Base-by-base conservation (phyloP, 2,797 vertebrate species). In the Mormyrops attenuatus region DNA sequence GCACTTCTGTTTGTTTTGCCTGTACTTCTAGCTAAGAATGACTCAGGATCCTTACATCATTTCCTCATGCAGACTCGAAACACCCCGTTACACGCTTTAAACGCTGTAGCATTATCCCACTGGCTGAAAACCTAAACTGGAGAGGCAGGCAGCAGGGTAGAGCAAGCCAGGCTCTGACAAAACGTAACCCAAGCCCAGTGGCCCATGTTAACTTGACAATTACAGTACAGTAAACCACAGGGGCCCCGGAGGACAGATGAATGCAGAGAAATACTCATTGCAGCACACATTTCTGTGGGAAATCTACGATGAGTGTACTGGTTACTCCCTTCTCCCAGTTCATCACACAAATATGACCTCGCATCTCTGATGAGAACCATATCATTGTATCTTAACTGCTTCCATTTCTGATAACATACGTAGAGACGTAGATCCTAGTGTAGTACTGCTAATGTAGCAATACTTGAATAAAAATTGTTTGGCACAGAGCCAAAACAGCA, bases 201-300 rank as follows among this genome's bases (percentile, higher is more conserved):
- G n/a, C 84, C 82, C 47, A 53, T 52, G 50, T 53, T 50, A 86
- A 86, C 84, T 53, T 53, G 84, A 52, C 50, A 52, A 86, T 86
- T 86, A 86, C 47, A 52, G 47, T 86, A 80, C 17, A 80, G 20
- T 20, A 30, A 53, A 52, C 84, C 84, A 30, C 47, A 52, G 47
- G 22, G 50, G 26, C 84, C 50, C 82, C 1, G 1, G 44, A 50
- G 82, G 82, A 49, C 3, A 30, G 44, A 52, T 9, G 22, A 85
- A 52, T 15, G 44, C 47, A 53, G 49, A 26, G 49, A 53, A 53
- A 86, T 26, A 8, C 84, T 20, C 84, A 30, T 4, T 52, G 30
- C 11, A 34, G 50, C 49, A 26, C 49, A 85, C 84, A 85, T 26
- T 85, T 85, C 84, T 49, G 22, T 34, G 49, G 50, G 84, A 86